phyloP scores from a whole-genome alignment of 2,113 vertebrate species.

The Sterna hirundo region DNA sequence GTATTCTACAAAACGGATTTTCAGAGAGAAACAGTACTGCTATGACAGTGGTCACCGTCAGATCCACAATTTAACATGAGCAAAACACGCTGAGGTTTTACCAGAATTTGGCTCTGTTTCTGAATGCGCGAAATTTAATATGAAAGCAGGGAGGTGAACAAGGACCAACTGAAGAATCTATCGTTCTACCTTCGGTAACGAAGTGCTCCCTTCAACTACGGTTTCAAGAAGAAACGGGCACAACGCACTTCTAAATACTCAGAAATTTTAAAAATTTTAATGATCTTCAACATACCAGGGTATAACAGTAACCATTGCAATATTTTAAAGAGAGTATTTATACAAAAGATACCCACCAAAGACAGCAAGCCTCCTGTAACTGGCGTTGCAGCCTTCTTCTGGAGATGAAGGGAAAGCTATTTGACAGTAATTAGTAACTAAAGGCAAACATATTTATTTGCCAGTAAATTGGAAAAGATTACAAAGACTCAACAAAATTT shows the following conservation, averaged over 20 bases:
- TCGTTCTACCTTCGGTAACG: neutral
- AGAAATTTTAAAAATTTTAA: neutral
- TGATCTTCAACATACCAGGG: neutral
- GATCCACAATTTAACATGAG: accelerated
- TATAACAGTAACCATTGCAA: neutral
- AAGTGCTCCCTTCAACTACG: neutral
- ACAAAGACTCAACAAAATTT: neutral
- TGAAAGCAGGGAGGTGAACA: neutral
- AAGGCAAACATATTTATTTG: neutral
- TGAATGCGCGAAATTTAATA: neutral
- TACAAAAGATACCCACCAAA: neutral
- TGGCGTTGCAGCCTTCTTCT: neutral
- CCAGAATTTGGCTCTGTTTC: neutral
- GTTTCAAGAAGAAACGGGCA: neutral
- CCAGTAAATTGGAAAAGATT: neutral
- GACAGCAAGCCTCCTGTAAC: neutral
- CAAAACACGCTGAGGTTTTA: accelerated
- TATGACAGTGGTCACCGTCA: neutral
- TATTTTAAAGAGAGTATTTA: neutral
- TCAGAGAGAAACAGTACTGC: neutral
- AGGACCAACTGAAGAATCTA: neutral
- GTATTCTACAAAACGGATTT: neutral
- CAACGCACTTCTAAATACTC: neutral
- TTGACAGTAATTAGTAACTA: neutral
- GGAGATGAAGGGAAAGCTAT: neutral